phyloP scores from a whole-genome alignment of 1,140 invertebrate genomes.

The Paramacrobiotus metropolitanus region DNA sequence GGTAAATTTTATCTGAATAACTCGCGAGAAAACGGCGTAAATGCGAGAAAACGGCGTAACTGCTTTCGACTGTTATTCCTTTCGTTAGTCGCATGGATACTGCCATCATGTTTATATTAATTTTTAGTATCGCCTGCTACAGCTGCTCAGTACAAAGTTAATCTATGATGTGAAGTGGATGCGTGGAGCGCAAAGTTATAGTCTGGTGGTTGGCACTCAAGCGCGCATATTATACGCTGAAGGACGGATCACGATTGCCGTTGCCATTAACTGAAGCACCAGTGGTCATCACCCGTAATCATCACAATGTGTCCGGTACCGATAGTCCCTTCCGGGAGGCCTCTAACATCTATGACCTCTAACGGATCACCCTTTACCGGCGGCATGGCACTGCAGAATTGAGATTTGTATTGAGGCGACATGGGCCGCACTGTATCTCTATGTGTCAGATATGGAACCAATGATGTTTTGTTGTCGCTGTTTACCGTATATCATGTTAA shows the following conservation, averaged over 20 bases:
- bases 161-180: conserved; percentile 41
- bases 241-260: conserved; percentile 30
- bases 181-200: conserved; percentile 30
- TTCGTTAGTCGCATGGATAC: not conserved
- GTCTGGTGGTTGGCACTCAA: conserved; percentile 37
- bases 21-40: too few species aligned
- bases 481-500: too few species aligned
- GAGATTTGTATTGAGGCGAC: conserved; percentile 38
- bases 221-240: conserved; percentile 41
- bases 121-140: conserved; percentile 19
- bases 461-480: too few species aligned
- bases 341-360: conserved; percentile 38
- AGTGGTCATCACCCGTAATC: conserved; percentile 38
- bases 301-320: conserved; percentile 44
- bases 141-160: conserved; percentile 34
- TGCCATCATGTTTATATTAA: not conserved
- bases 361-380: conserved; percentile 40
- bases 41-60: not conserved
- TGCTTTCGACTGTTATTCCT: not conserved
- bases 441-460: too few species aligned
- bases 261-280: conserved; percentile 36
- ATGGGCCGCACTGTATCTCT: conserved; percentile 42
- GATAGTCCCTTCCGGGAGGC: conserved; percentile 43
- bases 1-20: too few species aligned
- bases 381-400: conserved; percentile 44